Conservation (phyloP, 2,888 invertebrate genomes). For the Yponomeuta evonymella region DNA sequence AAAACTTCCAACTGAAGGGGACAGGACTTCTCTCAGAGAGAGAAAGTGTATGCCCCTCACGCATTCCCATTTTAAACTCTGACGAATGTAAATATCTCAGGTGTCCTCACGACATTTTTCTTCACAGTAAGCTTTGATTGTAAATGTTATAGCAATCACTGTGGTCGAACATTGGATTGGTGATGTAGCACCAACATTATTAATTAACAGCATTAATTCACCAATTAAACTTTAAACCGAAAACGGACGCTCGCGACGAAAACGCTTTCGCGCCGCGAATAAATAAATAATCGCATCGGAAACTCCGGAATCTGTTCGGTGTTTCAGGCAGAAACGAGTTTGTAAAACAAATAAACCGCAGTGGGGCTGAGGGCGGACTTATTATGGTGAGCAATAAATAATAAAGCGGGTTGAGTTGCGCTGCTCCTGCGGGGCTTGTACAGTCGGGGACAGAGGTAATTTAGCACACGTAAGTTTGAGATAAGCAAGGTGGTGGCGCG, state of each 20-base stretch:
- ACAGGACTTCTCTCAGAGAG: too few species aligned
- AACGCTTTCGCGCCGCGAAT: slow-evolving; percentile 37
- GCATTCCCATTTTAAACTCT: too few species aligned
- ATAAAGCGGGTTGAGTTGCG: slow-evolving; percentile 47
- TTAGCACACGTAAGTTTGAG: not conserved
- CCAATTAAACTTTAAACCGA: not conserved
- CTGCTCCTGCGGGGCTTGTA: slow-evolving; percentile 19
- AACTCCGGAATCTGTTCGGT: slow-evolving; percentile 62
- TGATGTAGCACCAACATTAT: too few species aligned
- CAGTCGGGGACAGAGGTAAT: slow-evolving; percentile 19
- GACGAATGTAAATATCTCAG: too few species aligned
- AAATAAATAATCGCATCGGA: slow-evolving; percentile 67
- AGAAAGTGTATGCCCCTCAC: too few species aligned
- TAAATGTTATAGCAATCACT: too few species aligned
- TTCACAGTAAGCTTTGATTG: too few species aligned
- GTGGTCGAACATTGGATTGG: too few species aligned
- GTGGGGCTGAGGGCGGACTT: slow-evolving; percentile 39
- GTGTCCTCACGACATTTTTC: too few species aligned
- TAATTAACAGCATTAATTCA: too few species aligned
- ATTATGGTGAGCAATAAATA: slow-evolving; percentile 68
- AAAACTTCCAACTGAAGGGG: too few species aligned
- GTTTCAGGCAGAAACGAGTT: slow-evolving; percentile 52
- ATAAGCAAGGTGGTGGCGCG: too few species aligned
- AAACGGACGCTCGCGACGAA: slow-evolving; percentile 17
- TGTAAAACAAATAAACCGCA: slow-evolving; percentile 62